Conservation (phyloP, 2,797 vertebrate genomes). For the Phaenicophaeus curvirostris region DNA sequence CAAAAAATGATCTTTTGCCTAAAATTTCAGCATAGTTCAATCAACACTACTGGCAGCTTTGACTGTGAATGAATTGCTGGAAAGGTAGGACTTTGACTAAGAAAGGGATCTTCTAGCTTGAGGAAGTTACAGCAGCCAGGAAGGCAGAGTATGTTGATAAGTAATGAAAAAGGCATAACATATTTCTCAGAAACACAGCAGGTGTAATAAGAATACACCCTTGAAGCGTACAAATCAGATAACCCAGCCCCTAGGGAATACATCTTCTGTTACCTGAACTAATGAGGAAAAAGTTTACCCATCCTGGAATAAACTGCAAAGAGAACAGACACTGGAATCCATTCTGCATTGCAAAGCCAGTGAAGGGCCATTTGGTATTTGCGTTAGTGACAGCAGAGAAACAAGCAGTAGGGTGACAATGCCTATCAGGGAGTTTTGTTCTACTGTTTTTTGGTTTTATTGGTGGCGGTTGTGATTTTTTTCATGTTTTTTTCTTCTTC, state of each 20-base stretch:
- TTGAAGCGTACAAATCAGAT: background rate
- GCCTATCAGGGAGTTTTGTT: fast-evolving
- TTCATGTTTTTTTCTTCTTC: background rate
- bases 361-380: background rate
- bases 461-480: background rate
- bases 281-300: background rate
- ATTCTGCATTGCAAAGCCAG: background rate
- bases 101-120: background rate
- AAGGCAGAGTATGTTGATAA: background rate
- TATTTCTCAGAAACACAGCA: background rate
- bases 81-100: background rate
- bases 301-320: background rate
- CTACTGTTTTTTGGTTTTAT: background rate
- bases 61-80: background rate
- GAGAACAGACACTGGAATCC: background rate
- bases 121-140: background rate
- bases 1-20: background rate
- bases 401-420: background rate
- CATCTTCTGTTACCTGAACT: background rate
- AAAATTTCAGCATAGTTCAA: background rate
- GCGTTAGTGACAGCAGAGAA: background rate
- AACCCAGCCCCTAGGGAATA: background rate
- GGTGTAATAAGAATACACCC: background rate
- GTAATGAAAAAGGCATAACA: fast-evolving
- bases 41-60: background rate